phyloP scores from a whole-genome alignment of 2,113 vertebrate genomes.

The Mormyrus lacerda region DNA sequence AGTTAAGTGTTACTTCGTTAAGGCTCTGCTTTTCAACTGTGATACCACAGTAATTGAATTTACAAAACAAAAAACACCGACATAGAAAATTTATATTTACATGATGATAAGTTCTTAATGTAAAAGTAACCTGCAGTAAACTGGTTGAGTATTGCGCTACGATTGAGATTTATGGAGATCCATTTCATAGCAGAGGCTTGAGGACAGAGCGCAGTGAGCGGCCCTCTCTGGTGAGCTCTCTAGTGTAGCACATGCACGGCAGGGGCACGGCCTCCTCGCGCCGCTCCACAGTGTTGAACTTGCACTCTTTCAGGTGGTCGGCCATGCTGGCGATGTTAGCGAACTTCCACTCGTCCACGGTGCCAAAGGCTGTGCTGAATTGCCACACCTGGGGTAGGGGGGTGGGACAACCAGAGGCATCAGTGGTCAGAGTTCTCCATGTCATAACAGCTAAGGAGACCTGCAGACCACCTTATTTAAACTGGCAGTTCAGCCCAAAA shows the following conservation, averaged over 20 bases:
- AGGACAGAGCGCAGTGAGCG: constrained; percentile 87
- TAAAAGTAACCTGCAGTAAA: constrained; percentile 64
- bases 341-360: constrained; percentile 95
- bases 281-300: constrained; percentile 80
- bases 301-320: constrained; percentile 94
- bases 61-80: constrained; percentile 59
- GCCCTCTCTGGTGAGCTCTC: constrained; percentile 92
- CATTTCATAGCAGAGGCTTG: constrained; percentile 74
- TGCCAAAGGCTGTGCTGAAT: constrained; percentile 96
- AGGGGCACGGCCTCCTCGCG: constrained; percentile 87
- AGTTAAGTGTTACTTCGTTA: constrained; percentile 72
- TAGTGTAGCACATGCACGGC: constrained; percentile 95
- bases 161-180: constrained; percentile 43
- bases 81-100: constrained; percentile 75
- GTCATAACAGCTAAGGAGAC: not conserved
- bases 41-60: constrained; percentile 63
- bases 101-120: constrained; percentile 65
- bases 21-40: constrained; percentile 68
- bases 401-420: not conserved
- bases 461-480: not conserved
- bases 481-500: not conserved
- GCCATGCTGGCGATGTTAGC: constrained; percentile 97
- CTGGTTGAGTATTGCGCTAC: constrained; percentile 64
- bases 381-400: constrained; percentile 82
- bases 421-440: not conserved